phyloP scores from a whole-genome alignment of 2,888 invertebrate genomes.

The Pachydiplax longipennis region DNA sequence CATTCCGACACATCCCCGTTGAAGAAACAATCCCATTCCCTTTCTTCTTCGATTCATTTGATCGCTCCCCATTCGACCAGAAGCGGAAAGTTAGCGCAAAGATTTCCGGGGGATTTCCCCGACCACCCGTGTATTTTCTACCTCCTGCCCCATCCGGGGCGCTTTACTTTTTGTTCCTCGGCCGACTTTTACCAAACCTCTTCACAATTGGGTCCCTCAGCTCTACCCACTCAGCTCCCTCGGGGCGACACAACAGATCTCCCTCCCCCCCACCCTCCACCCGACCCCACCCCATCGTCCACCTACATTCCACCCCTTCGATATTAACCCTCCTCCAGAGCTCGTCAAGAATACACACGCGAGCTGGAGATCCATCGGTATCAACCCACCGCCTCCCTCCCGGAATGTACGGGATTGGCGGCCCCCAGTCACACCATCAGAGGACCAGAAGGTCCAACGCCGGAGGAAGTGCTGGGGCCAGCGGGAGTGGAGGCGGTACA shows the following conservation, averaged over 20 bases:
- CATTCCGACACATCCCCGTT: not conserved
- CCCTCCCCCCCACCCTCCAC: constrained; percentile 32
- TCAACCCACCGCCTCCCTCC: constrained; percentile 31
- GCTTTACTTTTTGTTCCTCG: not conserved
- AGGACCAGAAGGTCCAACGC: not conserved
- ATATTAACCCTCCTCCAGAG: constrained; percentile 27
- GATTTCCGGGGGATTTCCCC: not conserved
- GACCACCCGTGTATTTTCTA: not conserved
- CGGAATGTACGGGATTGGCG: constrained; percentile 4
- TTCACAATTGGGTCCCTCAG: constrained; percentile 41
- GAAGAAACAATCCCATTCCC: not conserved
- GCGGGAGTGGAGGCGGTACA: constrained; percentile 60
- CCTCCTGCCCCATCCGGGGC: not conserved
- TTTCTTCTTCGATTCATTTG: not conserved
- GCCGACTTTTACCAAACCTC: not conserved
- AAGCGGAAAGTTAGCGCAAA: not conserved
- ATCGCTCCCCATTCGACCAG: not conserved
- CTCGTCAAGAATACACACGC: constrained; percentile 21
- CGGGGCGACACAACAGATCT: constrained; percentile 30
- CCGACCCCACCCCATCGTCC: constrained; percentile 18
- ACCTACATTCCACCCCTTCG: constrained; percentile 19
- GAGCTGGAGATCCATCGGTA: constrained; percentile 17
- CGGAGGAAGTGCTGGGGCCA: constrained; percentile 57
- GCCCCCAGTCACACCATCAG: not conserved
- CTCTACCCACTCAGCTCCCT: constrained; percentile 39